These are phyloP conservation scores for Drosophila gunungcola DNA, from an alignment of 1,140 invertebrate genomes.

Conservation along the genomic window DNA sequence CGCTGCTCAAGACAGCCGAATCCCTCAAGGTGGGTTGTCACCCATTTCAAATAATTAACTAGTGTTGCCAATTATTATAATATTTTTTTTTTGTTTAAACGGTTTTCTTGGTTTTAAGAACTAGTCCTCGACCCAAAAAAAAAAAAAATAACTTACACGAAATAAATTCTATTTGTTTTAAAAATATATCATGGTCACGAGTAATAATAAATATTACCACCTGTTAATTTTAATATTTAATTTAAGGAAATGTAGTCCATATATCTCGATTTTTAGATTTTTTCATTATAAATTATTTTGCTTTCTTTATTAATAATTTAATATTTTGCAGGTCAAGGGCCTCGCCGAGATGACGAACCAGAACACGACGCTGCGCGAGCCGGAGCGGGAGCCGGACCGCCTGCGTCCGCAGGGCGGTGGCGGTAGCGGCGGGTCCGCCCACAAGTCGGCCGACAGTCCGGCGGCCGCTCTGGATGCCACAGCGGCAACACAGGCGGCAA, in stretches of 20 bases:
- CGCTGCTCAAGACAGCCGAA: conserved; percentile 96
- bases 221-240: too few relatives aligned
- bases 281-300: too few relatives aligned
- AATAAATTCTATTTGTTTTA: too few relatives aligned
- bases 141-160: too few relatives aligned
- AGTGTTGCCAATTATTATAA: too few relatives aligned
- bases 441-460: conserved; percentile 61
- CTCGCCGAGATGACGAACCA: conserved; percentile 95
- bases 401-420: conserved; percentile 78
- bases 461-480: conserved; percentile 56
- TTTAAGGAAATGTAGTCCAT: too few relatives aligned
- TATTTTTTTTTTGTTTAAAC: background rate
- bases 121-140: too few relatives aligned
- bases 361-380: conserved; percentile 86
- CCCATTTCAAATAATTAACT: background rate
- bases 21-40: conserved; percentile 90
- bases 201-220: too few relatives aligned
- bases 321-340: conserved; percentile 89
- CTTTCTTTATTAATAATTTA: background rate
- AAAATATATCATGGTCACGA: too few relatives aligned
- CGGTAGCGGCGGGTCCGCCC: conserved; percentile 47
- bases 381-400: conserved; percentile 83
- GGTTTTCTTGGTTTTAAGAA: too few relatives aligned
- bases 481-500: conserved; percentile 27
- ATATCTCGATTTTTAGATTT: too few relatives aligned